These are phyloP conservation scores for Parambassis ranga DNA, from an alignment of 2,797 vertebrate genomes.

Conservation along the genomic window DNA sequence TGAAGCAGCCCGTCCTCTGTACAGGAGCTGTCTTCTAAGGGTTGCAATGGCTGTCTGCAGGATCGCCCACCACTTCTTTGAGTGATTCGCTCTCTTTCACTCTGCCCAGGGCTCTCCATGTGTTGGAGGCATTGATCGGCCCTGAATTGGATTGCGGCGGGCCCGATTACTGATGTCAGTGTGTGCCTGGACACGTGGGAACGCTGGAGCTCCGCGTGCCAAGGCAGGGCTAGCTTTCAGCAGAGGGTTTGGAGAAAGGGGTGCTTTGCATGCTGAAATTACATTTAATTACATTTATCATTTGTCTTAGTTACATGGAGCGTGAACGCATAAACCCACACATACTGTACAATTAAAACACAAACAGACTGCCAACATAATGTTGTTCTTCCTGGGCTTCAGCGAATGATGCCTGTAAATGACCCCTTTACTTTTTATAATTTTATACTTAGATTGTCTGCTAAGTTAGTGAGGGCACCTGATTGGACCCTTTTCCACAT, in stretches of 20 bases:
- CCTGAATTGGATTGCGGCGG: conserved; percentile 74
- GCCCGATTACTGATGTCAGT: conserved; percentile 79
- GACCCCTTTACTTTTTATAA: background rate
- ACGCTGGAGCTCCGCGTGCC: conserved; percentile 51
- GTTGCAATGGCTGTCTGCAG: conserved; percentile 52
- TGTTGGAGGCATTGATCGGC: conserved; percentile 77
- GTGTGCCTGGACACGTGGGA: conserved; percentile 69
- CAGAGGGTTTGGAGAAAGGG: background rate
- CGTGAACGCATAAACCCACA: conserved; percentile 47
- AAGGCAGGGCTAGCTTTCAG: conserved; percentile 12
- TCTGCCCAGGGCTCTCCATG: conserved; percentile 54
- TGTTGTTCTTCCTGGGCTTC: conserved; percentile 16
- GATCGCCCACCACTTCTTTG: conserved; percentile 50
- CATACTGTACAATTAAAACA: conserved; percentile 39
- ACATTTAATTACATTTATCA: conserved; percentile 68
- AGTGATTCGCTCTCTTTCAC: conserved; percentile 58
- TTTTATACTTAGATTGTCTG: conserved; percentile 7
- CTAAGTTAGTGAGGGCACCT: background rate
- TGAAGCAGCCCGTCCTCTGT: conserved; percentile 25
- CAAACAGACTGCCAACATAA: conserved; percentile 16
- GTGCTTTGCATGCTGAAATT: conserved; percentile 31
- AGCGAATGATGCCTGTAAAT: conserved; percentile 14
- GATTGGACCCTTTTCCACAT: conserved; percentile 1
- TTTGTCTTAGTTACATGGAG: conserved; percentile 59
- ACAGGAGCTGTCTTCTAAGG: conserved; percentile 41